Conservation (phyloP, 2,888 invertebrate species). For the Conchocele bisecta region DNA sequence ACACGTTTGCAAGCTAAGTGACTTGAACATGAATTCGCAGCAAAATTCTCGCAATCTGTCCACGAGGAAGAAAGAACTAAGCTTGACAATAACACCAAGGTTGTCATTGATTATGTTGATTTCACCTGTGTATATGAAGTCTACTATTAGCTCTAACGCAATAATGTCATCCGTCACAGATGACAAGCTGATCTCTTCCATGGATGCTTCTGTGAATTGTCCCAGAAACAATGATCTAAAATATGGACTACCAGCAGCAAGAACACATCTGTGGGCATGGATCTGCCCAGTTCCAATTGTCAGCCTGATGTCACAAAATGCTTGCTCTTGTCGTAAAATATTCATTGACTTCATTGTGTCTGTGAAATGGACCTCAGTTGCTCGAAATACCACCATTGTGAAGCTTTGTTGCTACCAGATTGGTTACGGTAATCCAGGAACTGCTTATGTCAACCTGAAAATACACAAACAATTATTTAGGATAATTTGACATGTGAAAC, state of each 20-base stretch:
- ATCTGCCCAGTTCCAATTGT: slow-evolving; percentile 33
- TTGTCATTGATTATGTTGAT: slow-evolving; percentile 44
- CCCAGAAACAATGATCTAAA: slow-evolving; percentile 48
- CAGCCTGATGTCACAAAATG: slow-evolving; percentile 53
- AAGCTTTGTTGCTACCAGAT: neutral
- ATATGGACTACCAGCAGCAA: slow-evolving; percentile 53
- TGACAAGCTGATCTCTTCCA: slow-evolving; percentile 38
- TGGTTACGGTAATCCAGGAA: too few species aligned
- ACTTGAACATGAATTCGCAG: slow-evolving; percentile 32
- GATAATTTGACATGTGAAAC: too few species aligned
- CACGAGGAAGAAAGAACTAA: slow-evolving; percentile 47
- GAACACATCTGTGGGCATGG: slow-evolving; percentile 46
- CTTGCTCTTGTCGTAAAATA: slow-evolving; percentile 35
- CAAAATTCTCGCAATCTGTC: slow-evolving; percentile 40
- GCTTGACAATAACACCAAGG: slow-evolving; percentile 44
- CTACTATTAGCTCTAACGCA: slow-evolving; percentile 39
- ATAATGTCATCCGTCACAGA: slow-evolving; percentile 37
- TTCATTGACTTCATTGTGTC: slow-evolving; percentile 31
- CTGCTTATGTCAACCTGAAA: too few species aligned
- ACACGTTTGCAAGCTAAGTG: slow-evolving; percentile 40
- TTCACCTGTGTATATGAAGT: slow-evolving; percentile 52
- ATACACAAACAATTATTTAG: too few species aligned
- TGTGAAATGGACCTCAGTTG: slow-evolving; percentile 32
- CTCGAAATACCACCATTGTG: slow-evolving; percentile 35
- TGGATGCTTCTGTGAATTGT: slow-evolving; percentile 49